phyloP scores from a whole-genome alignment of 2,888 invertebrate genomes.

The Electrophaes corylata region DNA sequence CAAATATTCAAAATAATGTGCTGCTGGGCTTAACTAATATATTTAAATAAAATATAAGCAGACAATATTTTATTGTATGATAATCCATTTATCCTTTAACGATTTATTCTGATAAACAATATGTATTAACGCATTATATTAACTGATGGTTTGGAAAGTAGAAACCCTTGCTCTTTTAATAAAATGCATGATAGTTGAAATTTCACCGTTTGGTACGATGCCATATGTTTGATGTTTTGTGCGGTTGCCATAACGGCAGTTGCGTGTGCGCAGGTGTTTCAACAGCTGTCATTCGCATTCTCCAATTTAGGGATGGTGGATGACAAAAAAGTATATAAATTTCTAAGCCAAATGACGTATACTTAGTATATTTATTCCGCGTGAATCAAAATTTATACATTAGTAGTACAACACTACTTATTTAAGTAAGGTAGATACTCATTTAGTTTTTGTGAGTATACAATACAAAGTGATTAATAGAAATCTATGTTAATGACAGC shows the following conservation, averaged over 20 bases:
- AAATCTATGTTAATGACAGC: no score
- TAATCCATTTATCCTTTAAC: no score
- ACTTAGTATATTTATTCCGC: neutral
- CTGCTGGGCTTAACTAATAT: no score
- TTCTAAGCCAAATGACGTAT: neutral
- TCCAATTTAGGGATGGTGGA: neutral
- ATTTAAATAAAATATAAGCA: no score
- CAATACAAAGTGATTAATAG: no score
- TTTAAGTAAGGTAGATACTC: no score
- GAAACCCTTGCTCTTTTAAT: neutral
- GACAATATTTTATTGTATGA: no score
- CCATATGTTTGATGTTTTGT: slow-evolving; percentile 53
- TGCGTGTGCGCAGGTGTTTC: slow-evolving; percentile 67
- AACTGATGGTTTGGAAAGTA: neutral
- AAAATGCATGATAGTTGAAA: neutral
- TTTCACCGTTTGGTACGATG: slow-evolving; percentile 19
- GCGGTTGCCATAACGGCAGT: slow-evolving; percentile 60
- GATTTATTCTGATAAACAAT: no score
- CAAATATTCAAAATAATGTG: no score
- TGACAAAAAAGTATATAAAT: slow-evolving; percentile 6
- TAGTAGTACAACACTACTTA: no score
- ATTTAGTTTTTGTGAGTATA: no score
- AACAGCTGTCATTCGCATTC: slow-evolving; percentile 57
- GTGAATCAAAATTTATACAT: neutral
- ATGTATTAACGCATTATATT: no score